Conservation (phyloP, 2,113 vertebrate genomes). For the Xiphophorus couchianus region DNA sequence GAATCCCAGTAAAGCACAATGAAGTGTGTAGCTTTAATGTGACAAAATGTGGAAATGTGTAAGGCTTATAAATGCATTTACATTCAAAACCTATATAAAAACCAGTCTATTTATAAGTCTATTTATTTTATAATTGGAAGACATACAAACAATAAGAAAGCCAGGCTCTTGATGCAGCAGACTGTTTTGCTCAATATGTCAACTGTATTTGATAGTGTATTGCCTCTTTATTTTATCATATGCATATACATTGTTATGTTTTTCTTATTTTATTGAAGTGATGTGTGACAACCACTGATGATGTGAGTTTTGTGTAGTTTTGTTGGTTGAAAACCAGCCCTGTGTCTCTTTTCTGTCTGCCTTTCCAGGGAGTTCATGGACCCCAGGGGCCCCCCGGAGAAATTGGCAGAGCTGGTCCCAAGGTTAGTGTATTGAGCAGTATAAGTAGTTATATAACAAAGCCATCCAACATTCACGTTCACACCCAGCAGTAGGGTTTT, state of each 20-base stretch:
- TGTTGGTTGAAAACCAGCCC: background rate
- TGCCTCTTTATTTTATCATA: too few species aligned
- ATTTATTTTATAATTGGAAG: too few species aligned
- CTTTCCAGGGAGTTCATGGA: conserved; percentile 69
- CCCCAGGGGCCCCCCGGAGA: conserved; percentile 67
- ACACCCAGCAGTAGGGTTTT: background rate
- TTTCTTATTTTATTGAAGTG: too few species aligned
- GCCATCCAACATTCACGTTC: background rate
- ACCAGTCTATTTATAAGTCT: too few species aligned
- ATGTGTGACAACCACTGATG: too few species aligned
- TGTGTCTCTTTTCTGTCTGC: conserved; percentile 20
- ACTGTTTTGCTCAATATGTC: conserved; percentile 34
- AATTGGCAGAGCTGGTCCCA: conserved; percentile 71
- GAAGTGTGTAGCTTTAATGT: too few species aligned
- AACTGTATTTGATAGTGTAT: conserved; percentile 11
- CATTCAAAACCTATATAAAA: too few species aligned
- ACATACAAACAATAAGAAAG: background rate
- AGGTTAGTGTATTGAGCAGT: conserved; percentile 72
- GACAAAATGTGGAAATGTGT: too few species aligned
- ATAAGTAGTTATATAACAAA: conserved; percentile 52
- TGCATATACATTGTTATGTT: too few species aligned
- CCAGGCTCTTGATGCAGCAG: conserved; percentile 15
- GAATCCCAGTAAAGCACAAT: too few species aligned
- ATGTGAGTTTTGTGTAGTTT: too few species aligned
- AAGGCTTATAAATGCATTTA: too few species aligned